Base-by-base conservation (phyloP, 2,888 invertebrate species). In the Drosophila prolongata region DNA sequence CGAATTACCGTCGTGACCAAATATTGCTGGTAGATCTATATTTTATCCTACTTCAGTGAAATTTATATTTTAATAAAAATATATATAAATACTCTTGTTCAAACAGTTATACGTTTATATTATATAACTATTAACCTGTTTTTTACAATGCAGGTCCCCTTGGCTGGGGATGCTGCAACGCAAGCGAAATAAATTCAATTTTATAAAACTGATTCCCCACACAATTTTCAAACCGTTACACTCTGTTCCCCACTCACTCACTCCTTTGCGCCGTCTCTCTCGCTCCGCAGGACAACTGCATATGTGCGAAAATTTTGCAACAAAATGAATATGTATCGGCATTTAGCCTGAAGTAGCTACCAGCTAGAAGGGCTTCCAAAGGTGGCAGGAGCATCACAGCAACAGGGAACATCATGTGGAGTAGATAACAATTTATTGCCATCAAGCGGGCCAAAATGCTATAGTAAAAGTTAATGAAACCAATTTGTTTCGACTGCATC, bases 151-250 rank as follows among this genome's bases (percentile, higher is more conserved):
- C 60, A 14, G 14, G 57, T 42, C 79, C 78, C 79, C 71, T 65
- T 76, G 57, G 77, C 75, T 60, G 44, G 34, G 54, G 76, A 72
- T 83, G 71, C 84, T 74, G 81, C 37, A 59, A 60, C 75, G 81
- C 81, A 71, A 76, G 89, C 79, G 78, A 86, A 86, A 86, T 86
- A 86, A 86, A 86, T 86, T 86, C 85, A 86, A 86, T 86, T 89
- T 89, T 78, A 67, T 80, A 87, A 86, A 86, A 86, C 85, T 84
- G 85, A 89, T 89, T 86, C 85, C 83, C 83, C 81, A 87, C 89
- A 84, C 84, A 79, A 89, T 89, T 87, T 89, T 78, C 77, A 56
- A 24, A 35, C 46, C 50, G 11, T 44, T 24, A 44, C 11, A 35
- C 52, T 14, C 34, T 58, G 35, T 6, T 5, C 16, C 50, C 2